A percentile compares a stretch with the other conserved stretches of the same genome.
Conservation (phyloP, 2,888 invertebrate genomes). For the Chydorus sphaericus region DNA sequence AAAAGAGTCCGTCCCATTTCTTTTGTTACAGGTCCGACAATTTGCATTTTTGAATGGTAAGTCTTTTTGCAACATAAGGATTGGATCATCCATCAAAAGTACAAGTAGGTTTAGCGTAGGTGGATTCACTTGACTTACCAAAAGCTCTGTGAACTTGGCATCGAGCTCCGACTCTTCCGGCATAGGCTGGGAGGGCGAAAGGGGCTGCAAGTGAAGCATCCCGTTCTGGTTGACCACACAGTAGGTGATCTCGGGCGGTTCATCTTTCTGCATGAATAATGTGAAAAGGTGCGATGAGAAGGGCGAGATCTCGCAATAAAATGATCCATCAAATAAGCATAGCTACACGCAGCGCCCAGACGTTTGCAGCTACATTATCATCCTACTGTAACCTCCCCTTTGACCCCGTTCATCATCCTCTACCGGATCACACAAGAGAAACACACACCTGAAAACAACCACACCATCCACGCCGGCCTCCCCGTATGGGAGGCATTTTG, state of each 20-base stretch:
- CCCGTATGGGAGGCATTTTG: conserved; percentile 14
- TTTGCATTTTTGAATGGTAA: too few species aligned
- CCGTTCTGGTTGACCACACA: conserved; percentile 84
- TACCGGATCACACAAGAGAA: too few species aligned
- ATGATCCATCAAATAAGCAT: too few species aligned
- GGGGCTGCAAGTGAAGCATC: conserved; percentile 66
- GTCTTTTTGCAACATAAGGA: not conserved
- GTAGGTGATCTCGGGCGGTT: conserved; percentile 89
- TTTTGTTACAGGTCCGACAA: too few species aligned
- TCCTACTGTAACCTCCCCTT: too few species aligned
- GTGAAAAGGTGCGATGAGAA: not conserved
- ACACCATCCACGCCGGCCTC: conserved; percentile 38
- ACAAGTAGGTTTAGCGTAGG: not conserved
- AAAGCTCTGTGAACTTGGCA: conserved; percentile 83
- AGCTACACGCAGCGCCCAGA: too few species aligned
- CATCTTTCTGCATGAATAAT: conserved; percentile 39
- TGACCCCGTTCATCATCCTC: too few species aligned
- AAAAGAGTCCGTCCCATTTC: not conserved
- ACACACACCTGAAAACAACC: conserved; percentile 62
- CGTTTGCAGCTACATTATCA: too few species aligned
- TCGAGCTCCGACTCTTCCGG: conserved; percentile 88
- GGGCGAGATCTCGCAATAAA: not conserved
- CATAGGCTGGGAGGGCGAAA: conserved; percentile 83
- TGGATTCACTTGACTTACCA: conserved; percentile 40
- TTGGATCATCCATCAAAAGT: not conserved